Evolutionary conservation across 2,888 invertebrate genomes (phyloP), one percentile per base, ranked within the genome.

Genomic region (Halictus ligatus): DNA sequence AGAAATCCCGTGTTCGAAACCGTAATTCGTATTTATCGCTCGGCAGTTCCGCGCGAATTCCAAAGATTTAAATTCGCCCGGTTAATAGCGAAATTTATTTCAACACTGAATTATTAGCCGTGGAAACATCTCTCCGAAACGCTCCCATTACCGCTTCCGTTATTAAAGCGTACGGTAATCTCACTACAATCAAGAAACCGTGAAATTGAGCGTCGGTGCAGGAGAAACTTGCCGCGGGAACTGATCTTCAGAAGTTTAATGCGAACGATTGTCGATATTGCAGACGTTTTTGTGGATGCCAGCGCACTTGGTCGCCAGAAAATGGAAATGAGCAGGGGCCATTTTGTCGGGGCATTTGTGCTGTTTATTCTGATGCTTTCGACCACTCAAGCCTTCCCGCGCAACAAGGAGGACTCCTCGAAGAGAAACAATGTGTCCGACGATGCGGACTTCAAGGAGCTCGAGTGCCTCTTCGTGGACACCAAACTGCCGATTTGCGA

Each of bases 381-480:
- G 79, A 75, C 88, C 71, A 83, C 60, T 77, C 78, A 76, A 78
- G 76, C 85, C 48, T 48, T 84, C 54, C 69, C 72, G 7, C 60
- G 67, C 67, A 60, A 50, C 73, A 72, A 72, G 58, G 83, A 73
- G 78, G 75, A 48, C 78, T 75, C 75, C 29, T 72, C n/a, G 5
- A 78, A 72, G 46, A 86, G 81, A 78, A 83, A 80, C 75, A 87
- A 60, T 73, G 69, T 64, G 64, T 48, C 86, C 60, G 64, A 6
- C 69, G 46, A 69, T 64, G 74, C 64, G 50, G 10, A 67, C 1
- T 10, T 72, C n/a, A 29, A 67, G 21, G 72, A 75, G n/a, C 74
- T 89, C 73, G 75, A 85, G 0, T 93, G 93, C 69, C 86, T 93
- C n/a, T 91, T 91, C 74, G 75, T 90, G 2, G 75, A 91, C 25